These are phyloP conservation scores for Leptinotarsa undecemlineata DNA, from an alignment of 1,140 invertebrate genomes.

Conservation along the genomic window DNA sequence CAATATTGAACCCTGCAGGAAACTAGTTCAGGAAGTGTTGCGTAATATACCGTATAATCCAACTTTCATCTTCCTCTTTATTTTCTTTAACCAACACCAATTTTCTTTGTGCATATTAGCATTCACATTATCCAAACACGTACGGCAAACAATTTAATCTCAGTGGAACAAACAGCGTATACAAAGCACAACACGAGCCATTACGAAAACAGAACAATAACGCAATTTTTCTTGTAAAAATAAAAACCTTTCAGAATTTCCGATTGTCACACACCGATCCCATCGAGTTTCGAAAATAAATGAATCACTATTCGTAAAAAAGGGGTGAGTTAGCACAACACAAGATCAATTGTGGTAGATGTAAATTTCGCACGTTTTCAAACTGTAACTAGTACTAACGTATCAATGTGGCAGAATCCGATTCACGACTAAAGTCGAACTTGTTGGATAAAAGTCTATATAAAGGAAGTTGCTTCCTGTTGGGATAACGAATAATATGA, in stretches of 20 bases:
- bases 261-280: not conserved
- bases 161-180: conserved; percentile 12
- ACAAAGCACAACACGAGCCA: conserved; percentile 13
- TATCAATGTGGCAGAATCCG: too few species aligned
- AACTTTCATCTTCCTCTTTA: too few species aligned
- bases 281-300: not conserved
- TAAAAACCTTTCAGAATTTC: conserved; percentile 17
- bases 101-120: not conserved
- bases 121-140: not conserved
- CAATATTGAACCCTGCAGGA: too few species aligned
- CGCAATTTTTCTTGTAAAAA: not conserved
- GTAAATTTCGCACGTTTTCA: too few species aligned
- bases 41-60: too few species aligned
- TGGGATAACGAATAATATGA: conserved; percentile 8
- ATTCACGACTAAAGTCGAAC: not conserved
- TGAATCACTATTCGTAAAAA: not conserved
- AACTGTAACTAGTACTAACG: too few species aligned
- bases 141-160: not conserved
- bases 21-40: too few species aligned
- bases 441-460: conserved; percentile 4
- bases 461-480: conserved; percentile 22
- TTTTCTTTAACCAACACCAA: too few species aligned
- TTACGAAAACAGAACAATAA: conserved; percentile 18
- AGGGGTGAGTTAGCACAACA: not conserved
- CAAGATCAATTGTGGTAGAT: not conserved